phyloP scores from a whole-genome alignment of 2,797 vertebrate species.

The Lagodon rhomboides region DNA sequence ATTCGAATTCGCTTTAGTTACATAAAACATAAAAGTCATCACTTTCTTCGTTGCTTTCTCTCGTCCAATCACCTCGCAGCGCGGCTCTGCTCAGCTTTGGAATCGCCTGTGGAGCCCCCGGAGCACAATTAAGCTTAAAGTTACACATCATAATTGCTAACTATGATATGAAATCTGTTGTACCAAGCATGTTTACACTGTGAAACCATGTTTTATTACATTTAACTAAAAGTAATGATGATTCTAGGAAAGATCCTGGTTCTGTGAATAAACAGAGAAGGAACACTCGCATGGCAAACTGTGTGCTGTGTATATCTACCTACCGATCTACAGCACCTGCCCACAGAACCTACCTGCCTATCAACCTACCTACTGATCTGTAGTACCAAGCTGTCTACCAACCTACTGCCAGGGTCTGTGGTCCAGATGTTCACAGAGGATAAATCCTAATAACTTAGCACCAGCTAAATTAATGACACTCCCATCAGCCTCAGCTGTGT shows the following conservation, averaged over 20 bases:
- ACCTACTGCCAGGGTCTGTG: too few species aligned
- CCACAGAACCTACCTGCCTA: too few species aligned
- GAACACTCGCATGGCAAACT: background rate
- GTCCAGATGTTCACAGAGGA: background rate
- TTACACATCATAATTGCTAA: slow-evolving; percentile 29
- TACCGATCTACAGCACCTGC: background rate
- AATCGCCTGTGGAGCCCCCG: slow-evolving; percentile 35
- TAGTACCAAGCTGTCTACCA: too few species aligned
- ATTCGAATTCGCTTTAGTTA: background rate
- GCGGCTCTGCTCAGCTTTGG: slow-evolving; percentile 6
- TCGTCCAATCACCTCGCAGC: background rate
- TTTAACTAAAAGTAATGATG: background rate
- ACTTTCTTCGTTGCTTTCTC: background rate
- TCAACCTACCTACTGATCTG: too few species aligned
- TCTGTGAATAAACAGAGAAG: background rate
- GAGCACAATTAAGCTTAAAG: slow-evolving; percentile 35
- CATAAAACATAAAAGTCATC: slow-evolving; percentile 17
- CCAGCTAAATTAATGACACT: background rate
- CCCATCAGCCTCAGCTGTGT: too few species aligned
- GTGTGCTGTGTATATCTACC: background rate
- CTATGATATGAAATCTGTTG: slow-evolving; percentile 8
- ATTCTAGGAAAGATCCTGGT: background rate
- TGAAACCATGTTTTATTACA: slow-evolving; percentile 4
- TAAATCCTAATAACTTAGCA: background rate
- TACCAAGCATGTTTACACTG: slow-evolving; percentile 6